Evolutionary conservation across 2,797 vertebrate genomes (phyloP).

Genomic region (Muscicapa comitata): DNA sequence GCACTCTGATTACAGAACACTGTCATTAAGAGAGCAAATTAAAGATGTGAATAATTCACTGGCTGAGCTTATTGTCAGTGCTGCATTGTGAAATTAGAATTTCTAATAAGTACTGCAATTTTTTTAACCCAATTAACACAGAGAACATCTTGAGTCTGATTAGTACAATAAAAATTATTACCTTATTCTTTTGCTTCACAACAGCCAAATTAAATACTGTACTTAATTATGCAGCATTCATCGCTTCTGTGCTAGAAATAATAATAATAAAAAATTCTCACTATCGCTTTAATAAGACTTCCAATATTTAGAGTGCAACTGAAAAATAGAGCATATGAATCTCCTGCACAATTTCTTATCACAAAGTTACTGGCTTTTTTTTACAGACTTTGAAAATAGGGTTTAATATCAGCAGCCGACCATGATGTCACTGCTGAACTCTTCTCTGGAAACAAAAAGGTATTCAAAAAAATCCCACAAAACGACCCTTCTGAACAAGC

Average conservation of each 20-base stretch:
- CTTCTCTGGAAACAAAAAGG: slow-evolving; percentile 62
- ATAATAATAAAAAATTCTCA: slow-evolving; percentile 53
- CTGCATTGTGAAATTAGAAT: slow-evolving; percentile 88
- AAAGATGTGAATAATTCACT: slow-evolving; percentile 90
- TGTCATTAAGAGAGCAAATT: slow-evolving; percentile 89
- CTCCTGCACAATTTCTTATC: slow-evolving; percentile 63
- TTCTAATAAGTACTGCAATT: slow-evolving; percentile 88
- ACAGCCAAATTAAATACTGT: slow-evolving; percentile 86
- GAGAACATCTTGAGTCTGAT: slow-evolving; percentile 86
- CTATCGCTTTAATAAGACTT: slow-evolving; percentile 75
- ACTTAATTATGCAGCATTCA: slow-evolving; percentile 84
- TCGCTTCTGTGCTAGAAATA: slow-evolving; percentile 70
- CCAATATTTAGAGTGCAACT: slow-evolving; percentile 69
- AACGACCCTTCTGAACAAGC: slow-evolving; percentile 51
- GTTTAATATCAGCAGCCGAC: slow-evolving; percentile 55
- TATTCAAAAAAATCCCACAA: slow-evolving; percentile 30
- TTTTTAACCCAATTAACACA: slow-evolving; percentile 88
- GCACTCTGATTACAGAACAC: slow-evolving; percentile 87
- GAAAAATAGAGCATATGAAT: slow-evolving; percentile 67
- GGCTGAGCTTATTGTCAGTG: slow-evolving; percentile 84
- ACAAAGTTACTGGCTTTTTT: slow-evolving; percentile 55
- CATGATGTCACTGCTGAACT: slow-evolving; percentile 66
- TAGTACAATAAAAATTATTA: slow-evolving; percentile 88
- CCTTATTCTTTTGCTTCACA: slow-evolving; percentile 86
- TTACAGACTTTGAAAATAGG: slow-evolving; percentile 52